Conservation (phyloP, 2,888 invertebrate genomes). For the Anarsia innoxiella region DNA sequence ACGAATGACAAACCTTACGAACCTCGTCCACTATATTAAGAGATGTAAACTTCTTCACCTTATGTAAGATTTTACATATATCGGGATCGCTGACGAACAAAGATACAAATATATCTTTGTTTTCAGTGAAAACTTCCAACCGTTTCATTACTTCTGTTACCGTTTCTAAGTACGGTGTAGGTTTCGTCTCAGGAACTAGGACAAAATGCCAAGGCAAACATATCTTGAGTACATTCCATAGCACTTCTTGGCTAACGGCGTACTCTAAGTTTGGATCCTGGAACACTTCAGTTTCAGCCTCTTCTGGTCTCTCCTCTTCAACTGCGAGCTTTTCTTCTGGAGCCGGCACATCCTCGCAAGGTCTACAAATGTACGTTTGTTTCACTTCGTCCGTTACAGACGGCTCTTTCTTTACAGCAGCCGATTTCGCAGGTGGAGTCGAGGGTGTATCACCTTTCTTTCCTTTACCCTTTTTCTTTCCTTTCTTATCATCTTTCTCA, state of each 20-base stretch:
- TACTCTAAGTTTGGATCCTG: constrained; percentile 44
- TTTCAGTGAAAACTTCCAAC: constrained; percentile 49
- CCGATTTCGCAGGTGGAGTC: no score
- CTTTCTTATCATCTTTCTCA: constrained; percentile 36
- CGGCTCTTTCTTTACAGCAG: constrained; percentile 38
- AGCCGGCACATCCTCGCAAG: constrained; percentile 42
- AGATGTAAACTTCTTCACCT: constrained; percentile 54
- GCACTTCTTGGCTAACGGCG: constrained; percentile 46
- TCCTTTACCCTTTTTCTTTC: constrained; percentile 28
- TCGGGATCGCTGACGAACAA: constrained; percentile 47
- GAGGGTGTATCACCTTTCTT: constrained; percentile 15
- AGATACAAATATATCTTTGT: constrained; percentile 53
- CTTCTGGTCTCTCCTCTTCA: constrained; percentile 37
- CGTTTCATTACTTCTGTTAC: constrained; percentile 36
- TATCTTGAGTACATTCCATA: constrained; percentile 56
- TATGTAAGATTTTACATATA: constrained; percentile 50
- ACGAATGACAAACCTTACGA: constrained; percentile 31
- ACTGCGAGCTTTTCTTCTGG: constrained; percentile 30
- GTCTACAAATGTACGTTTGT: constrained; percentile 47
- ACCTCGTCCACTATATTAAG: constrained; percentile 43
- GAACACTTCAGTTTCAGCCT: constrained; percentile 38
- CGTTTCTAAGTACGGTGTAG: constrained; percentile 40
- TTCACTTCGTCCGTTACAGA: constrained; percentile 22
- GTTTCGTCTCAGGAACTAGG: constrained; percentile 39
- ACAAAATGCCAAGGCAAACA: constrained; percentile 62